Evolutionary conservation across 2,797 vertebrate species (phyloP).

Genomic region (Poecilia picta): DNA sequence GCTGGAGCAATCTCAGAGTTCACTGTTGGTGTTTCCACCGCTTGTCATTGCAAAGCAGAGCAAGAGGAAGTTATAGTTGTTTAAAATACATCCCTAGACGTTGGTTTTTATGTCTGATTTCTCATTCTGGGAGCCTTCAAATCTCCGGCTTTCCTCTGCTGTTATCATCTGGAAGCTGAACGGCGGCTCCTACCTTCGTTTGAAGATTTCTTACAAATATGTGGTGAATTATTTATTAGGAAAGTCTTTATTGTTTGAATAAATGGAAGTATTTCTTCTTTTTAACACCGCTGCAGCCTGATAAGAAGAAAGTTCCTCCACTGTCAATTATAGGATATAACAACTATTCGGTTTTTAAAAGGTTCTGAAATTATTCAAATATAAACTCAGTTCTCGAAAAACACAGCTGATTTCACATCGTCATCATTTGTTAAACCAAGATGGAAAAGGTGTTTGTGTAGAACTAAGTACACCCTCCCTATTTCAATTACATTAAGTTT

Average conservation of each 20-base stretch:
- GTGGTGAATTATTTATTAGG: conserved; percentile 47
- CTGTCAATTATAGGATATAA: background rate
- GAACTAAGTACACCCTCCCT: background rate
- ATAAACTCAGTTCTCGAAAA: background rate
- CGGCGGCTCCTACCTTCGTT: conserved; percentile 3
- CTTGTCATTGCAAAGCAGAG: conserved; percentile 49
- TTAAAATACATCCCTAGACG: conserved; percentile 39
- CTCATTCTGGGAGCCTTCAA: conserved; percentile 26
- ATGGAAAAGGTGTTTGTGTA: background rate
- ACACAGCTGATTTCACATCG: background rate
- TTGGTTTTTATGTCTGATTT: conserved; percentile 29
- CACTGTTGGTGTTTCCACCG: conserved; percentile 29
- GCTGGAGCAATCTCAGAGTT: conserved; percentile 10
- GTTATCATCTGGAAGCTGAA: conserved; percentile 31
- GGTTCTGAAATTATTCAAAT: background rate
- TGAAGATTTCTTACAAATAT: conserved; percentile 29
- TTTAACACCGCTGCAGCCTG: background rate
- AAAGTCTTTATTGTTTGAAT: conserved; percentile 3
- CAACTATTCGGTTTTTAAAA: background rate
- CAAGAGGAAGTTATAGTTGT: conserved; percentile 44
- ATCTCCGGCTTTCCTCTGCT: conserved; percentile 33
- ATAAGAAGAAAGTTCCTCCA: background rate
- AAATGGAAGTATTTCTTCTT: background rate
- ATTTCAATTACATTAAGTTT: background rate
- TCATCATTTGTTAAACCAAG: background rate